Percentiles rank a stretch among this genome's conserved stretches.
Evolutionary conservation across 2,888 invertebrate species (phyloP).

Genomic region (Melieria omissa): DNA sequence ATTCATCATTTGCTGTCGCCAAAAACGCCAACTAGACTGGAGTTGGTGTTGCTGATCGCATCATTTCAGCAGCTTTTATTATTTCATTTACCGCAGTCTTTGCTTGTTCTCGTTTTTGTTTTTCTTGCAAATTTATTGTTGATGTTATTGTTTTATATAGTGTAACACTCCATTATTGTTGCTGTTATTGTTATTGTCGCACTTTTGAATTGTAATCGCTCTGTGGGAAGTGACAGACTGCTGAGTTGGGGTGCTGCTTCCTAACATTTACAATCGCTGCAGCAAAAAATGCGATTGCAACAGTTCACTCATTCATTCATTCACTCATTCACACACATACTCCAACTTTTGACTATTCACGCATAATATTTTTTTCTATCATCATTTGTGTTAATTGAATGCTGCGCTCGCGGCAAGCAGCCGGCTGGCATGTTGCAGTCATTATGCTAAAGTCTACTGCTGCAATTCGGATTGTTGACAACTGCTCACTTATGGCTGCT

Average conservation of each 20-base stretch:
- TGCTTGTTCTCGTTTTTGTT: neutral
- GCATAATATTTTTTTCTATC: neutral
- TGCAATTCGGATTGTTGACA: neutral
- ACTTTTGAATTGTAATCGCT: neutral
- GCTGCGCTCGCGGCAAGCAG: constrained; percentile 7
- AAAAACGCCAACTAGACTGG: neutral
- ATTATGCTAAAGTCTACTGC: neutral
- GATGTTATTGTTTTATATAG: neutral
- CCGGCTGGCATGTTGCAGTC: neutral
- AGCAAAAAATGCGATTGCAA: neutral
- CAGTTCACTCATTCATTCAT: constrained; percentile 16
- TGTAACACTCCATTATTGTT: no score
- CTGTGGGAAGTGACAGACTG: neutral
- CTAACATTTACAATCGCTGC: neutral
- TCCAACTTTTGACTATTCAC: neutral
- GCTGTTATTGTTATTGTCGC: neutral
- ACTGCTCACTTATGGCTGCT: neutral
- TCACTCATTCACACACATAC: neutral
- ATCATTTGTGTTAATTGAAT: constrained; percentile 26
- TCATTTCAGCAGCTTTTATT: constrained; percentile 32
- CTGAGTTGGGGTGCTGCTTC: constrained; percentile 3
- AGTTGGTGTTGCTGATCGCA: constrained; percentile 20
- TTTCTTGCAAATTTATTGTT: neutral
- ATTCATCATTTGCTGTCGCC: neutral
- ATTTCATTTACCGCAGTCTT: constrained; percentile 22